phyloP scores from a whole-genome alignment of 2,888 invertebrate species.

The Eulithis testata region DNA sequence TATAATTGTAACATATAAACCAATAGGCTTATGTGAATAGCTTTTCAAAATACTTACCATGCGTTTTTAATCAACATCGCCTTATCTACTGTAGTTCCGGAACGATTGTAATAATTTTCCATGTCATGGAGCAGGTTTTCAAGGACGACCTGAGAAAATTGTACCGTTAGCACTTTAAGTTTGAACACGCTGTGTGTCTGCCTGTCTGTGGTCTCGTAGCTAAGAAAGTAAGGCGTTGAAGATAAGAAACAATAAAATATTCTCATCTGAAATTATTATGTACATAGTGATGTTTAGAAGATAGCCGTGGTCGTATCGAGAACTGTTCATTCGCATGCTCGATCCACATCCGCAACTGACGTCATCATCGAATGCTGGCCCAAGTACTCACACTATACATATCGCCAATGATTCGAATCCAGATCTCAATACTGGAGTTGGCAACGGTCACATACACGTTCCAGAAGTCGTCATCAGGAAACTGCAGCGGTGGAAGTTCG shows the following conservation, averaged over 20 bases:
- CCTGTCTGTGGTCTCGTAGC: too few species aligned
- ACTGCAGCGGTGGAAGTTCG: slow-evolving; percentile 73
- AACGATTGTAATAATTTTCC: slow-evolving; percentile 72
- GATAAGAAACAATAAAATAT: too few species aligned
- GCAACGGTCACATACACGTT: slow-evolving; percentile 86
- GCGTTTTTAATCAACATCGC: slow-evolving; percentile 74
- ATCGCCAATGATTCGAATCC: slow-evolving; percentile 87
- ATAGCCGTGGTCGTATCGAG: too few species aligned
- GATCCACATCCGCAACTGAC: too few species aligned
- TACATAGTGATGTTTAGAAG: too few species aligned
- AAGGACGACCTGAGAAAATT: slow-evolving; percentile 69
- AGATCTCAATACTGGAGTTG: slow-evolving; percentile 86
- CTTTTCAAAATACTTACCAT: slow-evolving; percentile 59
- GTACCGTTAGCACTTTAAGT: not conserved
- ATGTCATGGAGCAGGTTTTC: slow-evolving; percentile 81
- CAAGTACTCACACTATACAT: slow-evolving; percentile 84
- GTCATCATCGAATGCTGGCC: not conserved
- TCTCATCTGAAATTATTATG: too few species aligned
- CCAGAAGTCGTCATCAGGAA: slow-evolving; percentile 81
- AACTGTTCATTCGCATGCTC: too few species aligned
- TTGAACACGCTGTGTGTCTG: too few species aligned
- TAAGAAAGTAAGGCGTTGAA: too few species aligned
- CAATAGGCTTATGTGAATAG: not conserved
- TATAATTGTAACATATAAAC: not conserved
- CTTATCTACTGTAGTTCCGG: slow-evolving; percentile 72